phyloP scores from a whole-genome alignment of 1,140 invertebrate genomes.

The Nephila pilipes region DNA sequence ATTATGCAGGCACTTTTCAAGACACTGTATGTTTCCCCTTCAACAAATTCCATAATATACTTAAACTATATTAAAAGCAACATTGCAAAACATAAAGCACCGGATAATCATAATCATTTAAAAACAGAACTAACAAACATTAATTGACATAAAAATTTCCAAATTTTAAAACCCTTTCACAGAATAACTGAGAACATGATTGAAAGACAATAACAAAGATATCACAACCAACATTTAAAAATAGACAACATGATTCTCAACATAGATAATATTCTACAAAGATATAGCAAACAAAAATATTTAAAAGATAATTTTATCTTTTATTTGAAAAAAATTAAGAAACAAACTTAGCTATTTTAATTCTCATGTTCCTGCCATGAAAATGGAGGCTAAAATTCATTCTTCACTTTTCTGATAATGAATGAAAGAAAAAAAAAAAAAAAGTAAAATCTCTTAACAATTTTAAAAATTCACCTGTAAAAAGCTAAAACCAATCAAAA shows the following conservation, averaged over 20 bases:
- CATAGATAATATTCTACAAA: slow-evolving; percentile 6
- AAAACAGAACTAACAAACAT: slow-evolving; percentile 22
- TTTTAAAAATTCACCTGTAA: background rate
- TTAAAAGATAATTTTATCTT: slow-evolving; percentile 33
- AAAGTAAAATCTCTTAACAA: background rate
- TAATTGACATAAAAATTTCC: background rate
- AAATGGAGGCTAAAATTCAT: background rate
- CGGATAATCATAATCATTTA: background rate
- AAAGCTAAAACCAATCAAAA: background rate
- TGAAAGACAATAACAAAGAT: slow-evolving; percentile 48
- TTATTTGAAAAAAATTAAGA: background rate
- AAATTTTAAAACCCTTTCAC: slow-evolving; percentile 5
- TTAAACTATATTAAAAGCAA: background rate
- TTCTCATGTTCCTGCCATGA: slow-evolving; percentile 67
- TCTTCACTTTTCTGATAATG: background rate
- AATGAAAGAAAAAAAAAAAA: background rate
- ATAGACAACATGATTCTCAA: slow-evolving; percentile 1
- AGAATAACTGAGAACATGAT: background rate
- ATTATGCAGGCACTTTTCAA: slow-evolving; percentile 53
- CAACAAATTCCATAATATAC: background rate
- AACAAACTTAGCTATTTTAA: background rate
- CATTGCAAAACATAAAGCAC: slow-evolving; percentile 12
- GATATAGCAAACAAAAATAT: background rate
- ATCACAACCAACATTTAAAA: slow-evolving; percentile 74
- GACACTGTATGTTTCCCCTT: slow-evolving; percentile 12